These are phyloP conservation scores for Acrocephalus scirpaceus DNA, from an alignment of 2,797 vertebrate species.

Conservation along the genomic window DNA sequence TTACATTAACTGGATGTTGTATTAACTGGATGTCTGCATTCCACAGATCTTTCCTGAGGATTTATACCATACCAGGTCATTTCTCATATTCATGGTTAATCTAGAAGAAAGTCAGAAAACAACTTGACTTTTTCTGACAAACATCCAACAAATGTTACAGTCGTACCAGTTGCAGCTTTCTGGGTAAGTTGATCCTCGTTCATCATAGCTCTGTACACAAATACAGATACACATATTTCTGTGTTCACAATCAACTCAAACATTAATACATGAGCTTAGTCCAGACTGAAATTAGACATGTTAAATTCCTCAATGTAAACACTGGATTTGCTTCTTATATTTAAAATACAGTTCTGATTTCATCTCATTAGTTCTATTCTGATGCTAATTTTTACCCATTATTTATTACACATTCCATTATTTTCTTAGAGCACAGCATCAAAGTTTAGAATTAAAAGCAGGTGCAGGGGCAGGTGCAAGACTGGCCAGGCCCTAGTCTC, in stretches of 20 bases:
- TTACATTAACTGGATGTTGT: neutral
- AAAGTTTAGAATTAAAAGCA: neutral
- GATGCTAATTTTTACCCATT: neutral
- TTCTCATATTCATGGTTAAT: slow-evolving; percentile 13
- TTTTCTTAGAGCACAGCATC: neutral
- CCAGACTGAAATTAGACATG: neutral
- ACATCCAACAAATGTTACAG: neutral
- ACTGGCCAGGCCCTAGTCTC: neutral
- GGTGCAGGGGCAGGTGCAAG: neutral
- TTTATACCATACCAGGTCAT: neutral
- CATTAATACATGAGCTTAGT: neutral
- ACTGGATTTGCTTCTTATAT: neutral
- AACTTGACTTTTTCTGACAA: neutral
- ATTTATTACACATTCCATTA: neutral
- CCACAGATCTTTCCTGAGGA: neutral
- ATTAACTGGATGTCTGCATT: slow-evolving; percentile 27
- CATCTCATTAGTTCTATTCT: neutral
- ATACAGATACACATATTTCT: neutral
- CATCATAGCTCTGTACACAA: neutral
- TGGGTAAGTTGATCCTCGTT: neutral
- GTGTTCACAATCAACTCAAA: neutral
- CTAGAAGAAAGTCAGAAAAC: neutral
- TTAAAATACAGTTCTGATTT: neutral
- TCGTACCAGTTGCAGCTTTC: neutral
- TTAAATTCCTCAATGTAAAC: neutral